Evolutionary conservation across 1,140 invertebrate species (phyloP), one percentile per base, ranked within the genome.

Genomic region (Rhagoletis zephyria): DNA sequence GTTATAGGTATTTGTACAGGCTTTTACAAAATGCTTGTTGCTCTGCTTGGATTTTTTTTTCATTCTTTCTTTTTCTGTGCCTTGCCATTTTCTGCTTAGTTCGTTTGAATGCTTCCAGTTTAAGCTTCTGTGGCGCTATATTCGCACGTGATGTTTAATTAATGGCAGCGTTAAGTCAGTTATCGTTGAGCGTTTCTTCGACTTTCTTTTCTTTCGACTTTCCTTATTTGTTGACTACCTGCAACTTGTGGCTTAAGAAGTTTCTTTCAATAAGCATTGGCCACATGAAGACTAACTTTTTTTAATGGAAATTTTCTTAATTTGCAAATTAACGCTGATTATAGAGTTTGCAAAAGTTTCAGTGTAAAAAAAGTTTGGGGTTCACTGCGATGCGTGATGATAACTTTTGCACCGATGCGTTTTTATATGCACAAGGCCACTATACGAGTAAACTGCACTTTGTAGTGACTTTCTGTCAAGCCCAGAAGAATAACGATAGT

Each of bases 111-210:
- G 19, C 16, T n/a, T 19, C 12, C 45, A 81, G n/a, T 16, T 3
- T 90, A 56, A 48, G 48, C 74, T 51, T 1, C 90, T 91, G 91
- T 90, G 89, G 89, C 90, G 91, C 90, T 91, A 90, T 90, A 89
- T 90, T 91, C 89, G 89, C 89, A 90, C 90, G 89, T 91, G 89
- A 90, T 90, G 91, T 91, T 91, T 91, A 91, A 91, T 91, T 91
- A 91, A 91, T 90, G 91, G 88, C 88, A 91, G 89, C 88, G 89
- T 89, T 87, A 60, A 85, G n/a, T 4, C 19, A 85, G 48, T 4
- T 40, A 45, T 85, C 60, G 56, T 51, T 30, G n/a, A 16, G 60
- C 14, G 42, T 14, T 48, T 74, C 3, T 42, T 56, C 4, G 56
- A 56, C 48, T 81, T 81, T 70, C 67, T 63, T 63, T 63, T 63